phyloP scores from a whole-genome alignment of 2,113 vertebrate species.

The Turdus rufiventris region DNA sequence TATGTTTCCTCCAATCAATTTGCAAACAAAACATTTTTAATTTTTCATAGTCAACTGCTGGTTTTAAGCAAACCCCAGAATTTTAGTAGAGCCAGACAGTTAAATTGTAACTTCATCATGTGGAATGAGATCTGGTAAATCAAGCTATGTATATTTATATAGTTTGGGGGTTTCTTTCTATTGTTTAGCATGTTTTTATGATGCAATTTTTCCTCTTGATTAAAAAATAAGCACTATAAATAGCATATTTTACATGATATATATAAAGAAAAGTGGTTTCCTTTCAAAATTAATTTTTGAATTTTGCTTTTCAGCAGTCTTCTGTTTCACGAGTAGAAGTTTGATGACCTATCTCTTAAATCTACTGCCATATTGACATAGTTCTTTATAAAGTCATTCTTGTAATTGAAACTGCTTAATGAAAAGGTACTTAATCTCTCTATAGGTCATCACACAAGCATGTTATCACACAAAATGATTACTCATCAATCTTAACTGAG shows the following conservation, averaged over 20 bases:
- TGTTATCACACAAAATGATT: neutral
- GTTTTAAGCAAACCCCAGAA: neutral
- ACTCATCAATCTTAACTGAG: neutral
- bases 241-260: neutral
- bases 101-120: neutral
- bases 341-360: neutral
- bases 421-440: neutral
- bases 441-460: neutral
- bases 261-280: neutral
- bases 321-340: neutral
- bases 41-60: neutral
- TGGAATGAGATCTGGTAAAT: neutral
- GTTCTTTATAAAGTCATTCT: neutral
- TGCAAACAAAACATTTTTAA: neutral
- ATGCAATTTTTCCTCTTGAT: neutral
- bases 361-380: neutral
- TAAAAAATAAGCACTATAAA: accelerated
- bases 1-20: neutral
- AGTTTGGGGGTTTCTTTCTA: accelerated
- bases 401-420: neutral
- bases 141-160: neutral
- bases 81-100: neutral
- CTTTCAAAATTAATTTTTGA: neutral
- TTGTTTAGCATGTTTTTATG: neutral
- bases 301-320: neutral